Percentiles rank a stretch among this genome's conserved stretches.
These are phyloP conservation scores for Troilus luridus DNA, from an alignment of 2,888 invertebrate genomes.

Conservation along the genomic window DNA sequence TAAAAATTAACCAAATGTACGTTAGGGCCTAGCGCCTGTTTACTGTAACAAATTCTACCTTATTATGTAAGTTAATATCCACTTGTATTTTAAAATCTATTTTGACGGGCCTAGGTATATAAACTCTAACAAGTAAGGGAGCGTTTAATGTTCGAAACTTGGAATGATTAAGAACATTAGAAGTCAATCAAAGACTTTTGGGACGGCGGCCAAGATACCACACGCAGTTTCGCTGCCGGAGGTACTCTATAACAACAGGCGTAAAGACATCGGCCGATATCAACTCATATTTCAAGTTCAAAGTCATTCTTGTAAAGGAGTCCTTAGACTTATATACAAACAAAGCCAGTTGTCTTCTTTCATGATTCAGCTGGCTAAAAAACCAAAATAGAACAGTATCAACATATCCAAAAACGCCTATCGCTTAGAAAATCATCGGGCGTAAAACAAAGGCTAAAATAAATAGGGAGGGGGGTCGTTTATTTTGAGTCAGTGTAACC, in stretches of 20 bases:
- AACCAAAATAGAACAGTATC: slow-evolving; percentile 40
- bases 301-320: slow-evolving; percentile 29
- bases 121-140: too few species aligned
- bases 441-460: slow-evolving; percentile 32
- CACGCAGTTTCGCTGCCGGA: neutral
- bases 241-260: neutral
- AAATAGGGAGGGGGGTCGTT: neutral
- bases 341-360: slow-evolving; percentile 36
- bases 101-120: too few species aligned
- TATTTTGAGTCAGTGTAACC: slow-evolving; percentile 10
- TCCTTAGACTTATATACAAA: slow-evolving; percentile 40
- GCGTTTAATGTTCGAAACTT: neutral
- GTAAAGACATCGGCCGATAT: slow-evolving; percentile 5
- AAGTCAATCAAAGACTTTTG: neutral
- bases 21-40: too few species aligned
- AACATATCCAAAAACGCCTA: slow-evolving; percentile 37
- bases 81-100: too few species aligned
- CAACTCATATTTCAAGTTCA: slow-evolving; percentile 49
- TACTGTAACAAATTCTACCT: too few species aligned
- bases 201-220: neutral
- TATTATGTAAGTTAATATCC: too few species aligned
- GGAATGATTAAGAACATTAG: neutral
- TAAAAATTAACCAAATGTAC: too few species aligned
- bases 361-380: slow-evolving; percentile 34
- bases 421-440: slow-evolving; percentile 4